Evolutionary conservation across 2,113 vertebrate species (phyloP), one percentile per base, ranked within the genome.

Genomic region (Hippolais icterina): DNA sequence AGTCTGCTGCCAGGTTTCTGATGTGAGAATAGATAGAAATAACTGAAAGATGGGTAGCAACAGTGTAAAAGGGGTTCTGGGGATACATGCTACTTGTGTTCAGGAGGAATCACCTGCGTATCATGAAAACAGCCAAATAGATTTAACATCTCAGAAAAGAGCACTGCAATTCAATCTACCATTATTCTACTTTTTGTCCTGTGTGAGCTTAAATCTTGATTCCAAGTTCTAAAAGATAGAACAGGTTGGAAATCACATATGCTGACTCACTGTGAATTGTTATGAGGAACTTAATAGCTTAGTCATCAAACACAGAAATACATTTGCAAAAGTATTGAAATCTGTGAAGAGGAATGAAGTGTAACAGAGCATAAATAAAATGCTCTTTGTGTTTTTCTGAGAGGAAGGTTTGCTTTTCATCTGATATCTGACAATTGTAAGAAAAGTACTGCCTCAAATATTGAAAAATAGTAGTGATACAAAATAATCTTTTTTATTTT

Each of bases 261-360:
- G 90, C 90, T 96, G 90, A 96, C 83, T 96, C 92, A 95, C 47
- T 39, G 19, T 86, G 75, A 86, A 93, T 85, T 92, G 79, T 83
- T 95, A 92, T 74, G 83, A 89, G 92, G 83, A 92, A 94, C 80
- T 87, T 93, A 90, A 86, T 89, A 93, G 72, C 72, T 93, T 90
- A 93, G 80, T 94, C 92, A 94, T 90, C 87, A 88, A 93, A 95
- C 42, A 93, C 0, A 78, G 50, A 83, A 54, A 70, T 54, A 50
- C 27, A 74, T 93, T 92, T 96, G 44, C 64, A 95, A 92, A 95
- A 96, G 88, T 88, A 87, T 74, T 95, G 92, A 88, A 92, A 94
- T 78, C 60, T 89, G 28, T 54, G 49, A 89, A 92, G 64, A 95
- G 39, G 79, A 92, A 94, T 86, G 60, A 90, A 74, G 33, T 59